Percentiles rank a stretch among this genome's conserved stretches.
phyloP scores from a whole-genome alignment of 2,888 invertebrate species.

The Philaethria dido region DNA sequence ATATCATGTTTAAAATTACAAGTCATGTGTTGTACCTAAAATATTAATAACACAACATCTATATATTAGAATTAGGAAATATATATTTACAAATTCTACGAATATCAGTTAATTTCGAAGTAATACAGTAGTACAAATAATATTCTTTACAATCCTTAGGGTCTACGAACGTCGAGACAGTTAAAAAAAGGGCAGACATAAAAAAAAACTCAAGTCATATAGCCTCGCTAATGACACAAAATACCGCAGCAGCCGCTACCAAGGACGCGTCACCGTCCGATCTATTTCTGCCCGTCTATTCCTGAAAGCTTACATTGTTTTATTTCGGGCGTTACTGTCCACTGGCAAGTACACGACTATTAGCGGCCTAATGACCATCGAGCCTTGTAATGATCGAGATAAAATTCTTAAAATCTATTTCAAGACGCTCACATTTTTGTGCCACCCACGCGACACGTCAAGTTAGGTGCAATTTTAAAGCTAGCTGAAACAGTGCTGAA shows the following conservation, averaged over 20 bases:
- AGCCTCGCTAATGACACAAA: constrained; percentile 69
- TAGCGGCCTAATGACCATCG: constrained; percentile 47
- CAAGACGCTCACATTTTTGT: constrained; percentile 21
- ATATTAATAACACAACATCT: neutral
- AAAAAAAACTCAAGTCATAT: constrained; percentile 30
- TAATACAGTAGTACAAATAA: neutral
- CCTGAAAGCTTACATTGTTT: constrained; percentile 81
- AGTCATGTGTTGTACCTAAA: no score
- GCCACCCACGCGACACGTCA: constrained; percentile 17
- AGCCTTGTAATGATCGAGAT: constrained; percentile 27
- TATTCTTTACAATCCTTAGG: neutral
- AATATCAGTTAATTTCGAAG: no score
- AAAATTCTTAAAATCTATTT: constrained; percentile 18
- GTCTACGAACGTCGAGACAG: neutral
- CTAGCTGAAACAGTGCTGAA: constrained; percentile 1
- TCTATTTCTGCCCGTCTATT: constrained; percentile 76
- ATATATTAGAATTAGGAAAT: neutral
- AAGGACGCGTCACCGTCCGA: constrained; percentile 70
- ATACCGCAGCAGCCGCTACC: constrained; percentile 63
- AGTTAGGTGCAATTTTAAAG: constrained; percentile 14
- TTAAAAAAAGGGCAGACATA: neutral
- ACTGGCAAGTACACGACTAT: constrained; percentile 68
- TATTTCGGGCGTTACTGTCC: constrained; percentile 72
- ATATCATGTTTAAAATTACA: no score
- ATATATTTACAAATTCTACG: no score